Evolutionary conservation across 2,113 vertebrate genomes (phyloP).

Genomic region (Laterallus jamaicensis): DNA sequence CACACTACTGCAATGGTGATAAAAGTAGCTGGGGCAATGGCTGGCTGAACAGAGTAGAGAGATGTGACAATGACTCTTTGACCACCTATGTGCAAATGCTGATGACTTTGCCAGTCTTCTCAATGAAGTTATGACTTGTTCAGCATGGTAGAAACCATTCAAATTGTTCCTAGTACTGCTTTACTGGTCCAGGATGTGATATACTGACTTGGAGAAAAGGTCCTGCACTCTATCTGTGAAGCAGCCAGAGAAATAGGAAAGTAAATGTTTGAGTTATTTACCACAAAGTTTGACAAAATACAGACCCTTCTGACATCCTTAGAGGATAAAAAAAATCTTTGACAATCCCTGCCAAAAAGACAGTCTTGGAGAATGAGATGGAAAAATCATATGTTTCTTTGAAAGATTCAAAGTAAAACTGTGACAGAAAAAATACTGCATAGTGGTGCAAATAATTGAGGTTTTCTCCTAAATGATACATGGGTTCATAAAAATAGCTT

Average conservation of each 20-base stretch:
- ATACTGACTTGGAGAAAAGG: slow-evolving; percentile 29
- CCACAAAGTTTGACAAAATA: slow-evolving; percentile 57
- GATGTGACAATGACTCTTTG: neutral
- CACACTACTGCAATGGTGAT: neutral
- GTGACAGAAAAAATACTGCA: neutral
- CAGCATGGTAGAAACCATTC: neutral
- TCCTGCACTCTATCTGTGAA: slow-evolving; percentile 47
- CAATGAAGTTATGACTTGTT: neutral
- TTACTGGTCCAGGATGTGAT: slow-evolving; percentile 17
- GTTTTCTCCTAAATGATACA: neutral
- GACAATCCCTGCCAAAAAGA: slow-evolving; percentile 43
- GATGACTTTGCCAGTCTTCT: neutral
- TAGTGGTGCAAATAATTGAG: neutral
- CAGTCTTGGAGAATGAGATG: slow-evolving; percentile 27
- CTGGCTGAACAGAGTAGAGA: neutral
- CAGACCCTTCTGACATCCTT: slow-evolving; percentile 44
- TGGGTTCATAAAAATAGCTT: neutral
- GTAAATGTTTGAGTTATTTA: slow-evolving; percentile 59
- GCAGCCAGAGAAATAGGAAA: slow-evolving; percentile 37
- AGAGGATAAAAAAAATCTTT: slow-evolving; percentile 15
- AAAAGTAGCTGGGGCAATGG: neutral
- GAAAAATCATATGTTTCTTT: slow-evolving; percentile 43
- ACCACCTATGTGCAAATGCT: neutral
- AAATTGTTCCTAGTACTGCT: neutral
- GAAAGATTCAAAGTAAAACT: slow-evolving; percentile 22